Percentiles rank a stretch among this genome's conserved stretches.
phyloP scores from a whole-genome alignment of 2,888 invertebrate genomes.

The Conistra vaccinii region DNA sequence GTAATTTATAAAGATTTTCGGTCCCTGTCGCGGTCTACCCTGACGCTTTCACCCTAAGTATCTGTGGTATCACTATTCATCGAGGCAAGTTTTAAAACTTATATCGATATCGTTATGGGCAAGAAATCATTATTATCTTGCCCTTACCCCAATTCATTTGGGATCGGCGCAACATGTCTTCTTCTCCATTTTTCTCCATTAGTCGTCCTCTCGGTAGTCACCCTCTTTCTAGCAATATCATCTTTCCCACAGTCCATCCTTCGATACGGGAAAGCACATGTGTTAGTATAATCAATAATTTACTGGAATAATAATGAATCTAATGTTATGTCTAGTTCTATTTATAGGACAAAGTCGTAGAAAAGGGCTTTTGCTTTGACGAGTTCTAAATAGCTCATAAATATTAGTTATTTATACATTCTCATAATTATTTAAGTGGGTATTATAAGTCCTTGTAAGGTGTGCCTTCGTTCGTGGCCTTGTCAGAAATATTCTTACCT shows the following conservation, averaged over 20 bases:
- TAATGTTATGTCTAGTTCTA: not conserved
- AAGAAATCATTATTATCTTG: no score
- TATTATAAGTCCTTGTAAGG: not conserved
- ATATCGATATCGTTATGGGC: no score
- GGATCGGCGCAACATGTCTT: not conserved
- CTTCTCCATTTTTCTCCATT: not conserved
- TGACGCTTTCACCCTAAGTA: no score
- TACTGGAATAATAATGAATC: not conserved
- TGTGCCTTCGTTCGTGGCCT: not conserved
- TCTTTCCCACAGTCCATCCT: no score
- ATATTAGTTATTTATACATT: not conserved
- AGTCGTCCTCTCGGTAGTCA: not conserved
- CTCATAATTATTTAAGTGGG: not conserved
- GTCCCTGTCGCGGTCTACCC: no score
- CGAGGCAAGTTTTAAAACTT: no score
- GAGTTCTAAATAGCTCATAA: constrained; percentile 17
- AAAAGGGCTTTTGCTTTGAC: not conserved
- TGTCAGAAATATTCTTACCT: not conserved
- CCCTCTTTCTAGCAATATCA: not conserved
- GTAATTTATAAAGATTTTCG: no score
- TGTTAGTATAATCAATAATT: constrained; percentile 21
- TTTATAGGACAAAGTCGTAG: constrained; percentile 1
- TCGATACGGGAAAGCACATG: constrained; percentile 1
- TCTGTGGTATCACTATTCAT: no score
- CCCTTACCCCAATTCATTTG: no score